Percentiles rank a stretch among this genome's conserved stretches.
Evolutionary conservation across 2,113 vertebrate genomes (phyloP).

Genomic region (Peromyscus maniculatus): DNA sequence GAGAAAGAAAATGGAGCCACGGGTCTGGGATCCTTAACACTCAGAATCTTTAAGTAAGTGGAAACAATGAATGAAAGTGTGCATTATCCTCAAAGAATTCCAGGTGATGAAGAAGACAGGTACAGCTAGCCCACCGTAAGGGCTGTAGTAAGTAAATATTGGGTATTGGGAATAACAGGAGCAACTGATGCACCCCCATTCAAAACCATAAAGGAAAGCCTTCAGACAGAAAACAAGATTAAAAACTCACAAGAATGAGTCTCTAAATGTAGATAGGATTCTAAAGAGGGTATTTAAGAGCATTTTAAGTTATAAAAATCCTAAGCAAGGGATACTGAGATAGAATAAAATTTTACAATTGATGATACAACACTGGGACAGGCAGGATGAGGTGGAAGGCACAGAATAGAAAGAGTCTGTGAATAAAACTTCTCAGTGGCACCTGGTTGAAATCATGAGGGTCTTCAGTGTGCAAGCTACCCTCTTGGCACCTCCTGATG

Average conservation of each 20-base stretch:
- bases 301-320: neutral
- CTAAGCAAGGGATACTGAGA: no score
- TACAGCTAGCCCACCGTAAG: fast-evolving
- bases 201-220: neutral
- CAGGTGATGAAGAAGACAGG: fast-evolving
- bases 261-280: neutral
- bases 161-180: neutral
- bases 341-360: neutral
- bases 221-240: no score
- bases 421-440: neutral
- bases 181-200: fast-evolving
- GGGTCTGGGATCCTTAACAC: no score
- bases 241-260: neutral
- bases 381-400: neutral
- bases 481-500: fast-evolving
- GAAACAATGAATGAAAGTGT: no score
- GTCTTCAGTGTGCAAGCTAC: neutral
- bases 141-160: fast-evolving
- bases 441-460: fast-evolving
- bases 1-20: fast-evolving
- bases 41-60: neutral
- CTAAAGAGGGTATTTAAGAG: neutral
- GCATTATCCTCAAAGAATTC: neutral
- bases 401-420: no score
- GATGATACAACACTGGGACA: neutral